Evolutionary conservation across 2,113 vertebrate genomes (phyloP).

Genomic region (Sinocyclocheilus rhinocerous): DNA sequence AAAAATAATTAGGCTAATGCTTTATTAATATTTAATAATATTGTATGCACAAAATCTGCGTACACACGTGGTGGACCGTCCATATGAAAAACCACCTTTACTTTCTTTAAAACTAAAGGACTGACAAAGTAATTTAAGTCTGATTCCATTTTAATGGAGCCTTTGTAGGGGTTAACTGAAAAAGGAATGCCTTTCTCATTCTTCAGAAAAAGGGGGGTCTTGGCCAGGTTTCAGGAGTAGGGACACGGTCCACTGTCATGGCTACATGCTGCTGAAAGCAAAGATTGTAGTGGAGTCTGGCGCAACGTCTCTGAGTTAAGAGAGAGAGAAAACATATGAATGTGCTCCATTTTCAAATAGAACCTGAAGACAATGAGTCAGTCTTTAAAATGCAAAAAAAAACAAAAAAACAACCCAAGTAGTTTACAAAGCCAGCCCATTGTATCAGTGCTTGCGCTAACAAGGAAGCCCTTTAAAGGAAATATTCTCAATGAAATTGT

Average conservation of each 20-base stretch:
- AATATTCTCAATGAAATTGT: conserved; percentile 13
- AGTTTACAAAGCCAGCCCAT: conserved; percentile 22
- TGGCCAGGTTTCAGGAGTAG: conserved; percentile 51
- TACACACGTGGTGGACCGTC: neutral
- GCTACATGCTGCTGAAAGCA: conserved; percentile 48
- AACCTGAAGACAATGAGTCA: conserved; percentile 11
- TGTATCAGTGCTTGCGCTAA: conserved; percentile 7
- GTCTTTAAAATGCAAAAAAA: conserved; percentile 23
- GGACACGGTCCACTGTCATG: conserved; percentile 52
- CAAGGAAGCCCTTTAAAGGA: conserved; percentile 12
- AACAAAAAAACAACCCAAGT: neutral
- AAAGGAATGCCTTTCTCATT: conserved; percentile 58
- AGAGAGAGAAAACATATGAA: conserved; percentile 4
- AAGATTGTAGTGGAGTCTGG: conserved; percentile 41
- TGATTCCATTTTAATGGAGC: conserved; percentile 54
- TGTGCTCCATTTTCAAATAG: neutral
- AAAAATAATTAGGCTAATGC: neutral
- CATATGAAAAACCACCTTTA: conserved; percentile 23
- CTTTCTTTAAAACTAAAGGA: conserved; percentile 52
- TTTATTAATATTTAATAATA: neutral
- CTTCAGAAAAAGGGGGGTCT: conserved; percentile 43
- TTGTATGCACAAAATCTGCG: neutral
- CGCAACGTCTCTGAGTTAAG: conserved; percentile 40
- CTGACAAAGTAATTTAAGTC: conserved; percentile 52
- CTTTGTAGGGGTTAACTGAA: conserved; percentile 56